These are phyloP conservation scores for Augochlora pura DNA, from an alignment of 1,140 invertebrate species.

Conservation along the genomic window DNA sequence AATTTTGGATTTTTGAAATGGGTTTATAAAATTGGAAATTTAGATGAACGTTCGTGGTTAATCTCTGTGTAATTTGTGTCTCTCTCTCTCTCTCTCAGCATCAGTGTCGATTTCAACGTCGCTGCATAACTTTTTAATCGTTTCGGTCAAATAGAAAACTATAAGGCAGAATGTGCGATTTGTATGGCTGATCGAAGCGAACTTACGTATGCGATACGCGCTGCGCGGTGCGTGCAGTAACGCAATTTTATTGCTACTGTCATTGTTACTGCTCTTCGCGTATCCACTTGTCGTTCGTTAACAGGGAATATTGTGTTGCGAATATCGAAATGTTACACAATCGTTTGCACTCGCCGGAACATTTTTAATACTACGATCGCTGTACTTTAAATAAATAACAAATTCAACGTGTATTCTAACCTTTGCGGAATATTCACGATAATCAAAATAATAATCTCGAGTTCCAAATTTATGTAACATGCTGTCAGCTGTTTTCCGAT, in stretches of 20 bases:
- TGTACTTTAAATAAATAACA: not conserved
- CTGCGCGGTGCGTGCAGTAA: constrained; percentile 56
- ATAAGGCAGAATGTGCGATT: constrained; percentile 21
- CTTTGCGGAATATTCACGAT: no score
- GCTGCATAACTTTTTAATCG: not conserved
- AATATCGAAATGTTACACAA: not conserved
- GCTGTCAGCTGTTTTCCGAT: no score
- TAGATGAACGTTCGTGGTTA: no score
- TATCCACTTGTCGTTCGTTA: not conserved
- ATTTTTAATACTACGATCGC: not conserved
- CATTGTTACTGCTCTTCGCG: not conserved
- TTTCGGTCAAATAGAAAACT: constrained; percentile 26
- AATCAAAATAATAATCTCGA: no score
- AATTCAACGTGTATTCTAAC: no score
- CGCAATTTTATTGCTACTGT: constrained; percentile 46
- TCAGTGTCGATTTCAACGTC: not conserved
- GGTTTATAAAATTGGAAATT: no score
- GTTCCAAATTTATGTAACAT: no score
- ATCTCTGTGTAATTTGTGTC: no score
- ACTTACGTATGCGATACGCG: constrained; percentile 54
- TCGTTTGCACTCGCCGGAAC: not conserved
- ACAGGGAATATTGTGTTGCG: not conserved
- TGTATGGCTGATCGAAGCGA: constrained; percentile 23
- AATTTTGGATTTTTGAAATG: no score
- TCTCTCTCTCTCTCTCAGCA: not conserved